Base-by-base conservation (phyloP, 2,888 invertebrate species). In the Rhingia rostrata region DNA sequence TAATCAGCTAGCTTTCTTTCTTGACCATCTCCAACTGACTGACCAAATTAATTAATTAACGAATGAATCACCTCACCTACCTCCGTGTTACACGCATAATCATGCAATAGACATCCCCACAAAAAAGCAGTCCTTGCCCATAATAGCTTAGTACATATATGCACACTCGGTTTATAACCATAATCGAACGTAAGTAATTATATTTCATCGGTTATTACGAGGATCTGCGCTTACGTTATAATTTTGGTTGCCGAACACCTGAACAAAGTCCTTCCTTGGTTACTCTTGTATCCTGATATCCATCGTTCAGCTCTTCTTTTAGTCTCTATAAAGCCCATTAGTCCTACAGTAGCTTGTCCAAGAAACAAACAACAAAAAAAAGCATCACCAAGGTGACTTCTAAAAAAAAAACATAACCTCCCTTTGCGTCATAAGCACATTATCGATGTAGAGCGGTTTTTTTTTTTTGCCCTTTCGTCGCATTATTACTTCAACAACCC, bases 401-500 rank as follows among this genome's bases (percentile, higher is more conserved):
- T 54, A 14, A 33, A 43, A 74, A 47, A 66, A 74, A 51, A 43
- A 30, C 33, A 30, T 10, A 37, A 51, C 58, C 6, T 67, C 67
- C 69, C 69, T 9, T 14, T 22, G 41, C 33, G 43, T 51, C 32
- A 41, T 37, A 56, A 75, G 22, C 32, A 51, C 58, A 41, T 37
- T 32, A 35, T 30, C 53, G 6, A 22, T 14, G 32, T 39, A 33
- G 56, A 49, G 63, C 43, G 43, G 22, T 69, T 53, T 39, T n/a
- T 45, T 49, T 49, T 63, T 47, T 39, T 53, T 64, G 39, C 43
- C 33, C 32, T 41, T 41, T 51, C 33, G 35, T 33, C 54, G 10
- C 30, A 70, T 66, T 60, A 70, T 43, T 56, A 74, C 80, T 70
- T 74, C 85, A 85, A 85, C 85, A 85, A 85, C 85, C 85, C 85